These are phyloP conservation scores for Chelidonichthys spinosus DNA, from an alignment of 2,797 vertebrate species.

Conservation along the genomic window DNA sequence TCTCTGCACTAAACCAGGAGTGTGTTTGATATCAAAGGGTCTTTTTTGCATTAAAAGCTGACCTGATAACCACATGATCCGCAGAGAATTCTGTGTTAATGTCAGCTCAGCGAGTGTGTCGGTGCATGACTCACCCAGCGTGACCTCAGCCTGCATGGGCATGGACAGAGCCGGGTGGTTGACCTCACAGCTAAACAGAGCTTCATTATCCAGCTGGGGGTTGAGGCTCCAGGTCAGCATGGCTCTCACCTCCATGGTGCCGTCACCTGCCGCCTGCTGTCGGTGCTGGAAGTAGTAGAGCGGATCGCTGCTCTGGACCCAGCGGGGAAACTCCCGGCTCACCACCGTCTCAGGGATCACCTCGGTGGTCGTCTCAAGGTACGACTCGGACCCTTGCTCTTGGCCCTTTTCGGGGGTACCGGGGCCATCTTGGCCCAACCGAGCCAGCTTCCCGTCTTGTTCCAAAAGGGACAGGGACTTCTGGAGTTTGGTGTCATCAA, in stretches of 20 bases:
- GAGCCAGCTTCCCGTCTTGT: conserved; percentile 68
- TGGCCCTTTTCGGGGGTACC: neutral
- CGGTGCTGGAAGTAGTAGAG: conserved; percentile 90
- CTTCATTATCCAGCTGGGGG: conserved; percentile 94
- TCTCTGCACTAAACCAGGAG: neutral
- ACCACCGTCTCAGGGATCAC: conserved; percentile 91
- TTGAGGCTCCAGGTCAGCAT: conserved; percentile 95
- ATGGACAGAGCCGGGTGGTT: conserved; percentile 95
- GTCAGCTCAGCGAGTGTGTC: neutral
- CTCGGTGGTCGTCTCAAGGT: conserved; percentile 80
- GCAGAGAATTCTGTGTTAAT: neutral
- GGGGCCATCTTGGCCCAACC: conserved; percentile 73
- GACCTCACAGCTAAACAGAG: conserved; percentile 96
- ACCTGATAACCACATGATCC: neutral
- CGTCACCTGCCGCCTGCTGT: conserved; percentile 84
- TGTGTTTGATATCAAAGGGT: neutral
- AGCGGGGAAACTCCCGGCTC: conserved; percentile 93
- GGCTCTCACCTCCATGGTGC: conserved; percentile 91
- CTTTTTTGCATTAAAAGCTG: neutral
- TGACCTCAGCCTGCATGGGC: conserved; percentile 97
- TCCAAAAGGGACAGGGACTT: conserved; percentile 84
- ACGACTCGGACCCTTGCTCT: conserved; percentile 34
- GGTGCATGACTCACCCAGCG: conserved; percentile 85
- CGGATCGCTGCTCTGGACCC: conserved; percentile 91
- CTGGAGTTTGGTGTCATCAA: conserved; percentile 91